These are phyloP conservation scores for Hirtodrosophila alboralis DNA, from an alignment of 2,888 invertebrate species.

Conservation along the genomic window DNA sequence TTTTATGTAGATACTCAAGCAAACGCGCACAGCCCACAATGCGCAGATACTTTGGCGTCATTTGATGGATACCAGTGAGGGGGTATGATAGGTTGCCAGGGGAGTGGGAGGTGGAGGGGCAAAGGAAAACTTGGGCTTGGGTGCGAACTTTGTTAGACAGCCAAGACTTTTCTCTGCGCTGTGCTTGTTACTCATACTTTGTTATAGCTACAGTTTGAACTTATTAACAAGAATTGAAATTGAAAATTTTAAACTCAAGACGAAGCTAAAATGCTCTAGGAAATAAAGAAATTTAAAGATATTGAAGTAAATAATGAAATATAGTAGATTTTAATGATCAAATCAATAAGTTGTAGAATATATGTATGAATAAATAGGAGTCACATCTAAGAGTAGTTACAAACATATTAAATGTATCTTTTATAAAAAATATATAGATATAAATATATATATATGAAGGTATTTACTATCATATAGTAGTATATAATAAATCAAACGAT, in stretches of 20 bases:
- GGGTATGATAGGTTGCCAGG: neutral
- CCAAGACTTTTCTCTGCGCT: constrained; percentile 25
- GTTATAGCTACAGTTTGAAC: constrained; percentile 46
- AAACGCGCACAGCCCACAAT: constrained; percentile 48
- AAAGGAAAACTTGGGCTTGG: too few species aligned
- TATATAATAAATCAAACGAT: too few species aligned
- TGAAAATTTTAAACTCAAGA: neutral
- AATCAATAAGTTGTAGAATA: too few species aligned
- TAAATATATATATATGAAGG: too few species aligned
- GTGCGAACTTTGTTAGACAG: constrained; percentile 19
- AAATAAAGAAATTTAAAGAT: neutral
- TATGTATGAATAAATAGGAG: too few species aligned
- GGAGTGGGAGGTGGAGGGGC: neutral
- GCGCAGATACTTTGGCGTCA: constrained; percentile 52
- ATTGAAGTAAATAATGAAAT: too few species aligned
- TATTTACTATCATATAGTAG: too few species aligned
- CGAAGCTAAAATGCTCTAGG: constrained; percentile 7
- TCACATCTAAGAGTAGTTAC: too few species aligned
- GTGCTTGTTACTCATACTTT: constrained; percentile 29
- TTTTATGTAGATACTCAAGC: constrained; percentile 45
- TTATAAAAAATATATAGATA: too few species aligned
- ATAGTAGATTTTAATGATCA: too few species aligned
- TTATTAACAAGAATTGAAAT: constrained; percentile 51
- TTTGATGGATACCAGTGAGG: constrained; percentile 14
- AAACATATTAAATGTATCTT: too few species aligned